Evolutionary conservation across 2,113 vertebrate genomes (phyloP).

Genomic region (Sigmodon hispidus): DNA sequence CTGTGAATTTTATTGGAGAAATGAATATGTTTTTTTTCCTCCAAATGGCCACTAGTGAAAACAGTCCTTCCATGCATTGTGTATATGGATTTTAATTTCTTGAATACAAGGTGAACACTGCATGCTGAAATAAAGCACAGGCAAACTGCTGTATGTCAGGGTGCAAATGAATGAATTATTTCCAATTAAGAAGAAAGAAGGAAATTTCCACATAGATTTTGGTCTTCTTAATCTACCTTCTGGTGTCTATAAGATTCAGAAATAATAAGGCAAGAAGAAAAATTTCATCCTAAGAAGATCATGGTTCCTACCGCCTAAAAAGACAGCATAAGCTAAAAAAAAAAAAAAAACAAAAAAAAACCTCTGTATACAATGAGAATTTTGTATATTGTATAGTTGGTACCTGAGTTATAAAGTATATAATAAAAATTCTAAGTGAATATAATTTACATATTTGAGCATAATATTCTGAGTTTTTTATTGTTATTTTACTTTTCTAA

Average conservation of each 20-base stretch:
- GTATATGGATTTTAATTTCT: background rate
- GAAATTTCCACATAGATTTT: background rate
- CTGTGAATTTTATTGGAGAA: slow-evolving; percentile 2
- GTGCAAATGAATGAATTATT: background rate
- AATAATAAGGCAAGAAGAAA: background rate
- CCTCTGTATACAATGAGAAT: background rate
- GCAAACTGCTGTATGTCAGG: background rate
- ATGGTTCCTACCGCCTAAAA: background rate
- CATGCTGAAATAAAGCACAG: background rate
- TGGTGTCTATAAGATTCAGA: background rate
- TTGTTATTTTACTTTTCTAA: background rate
- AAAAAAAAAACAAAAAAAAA: background rate
- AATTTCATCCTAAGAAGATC: background rate
- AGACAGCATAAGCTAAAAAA: background rate
- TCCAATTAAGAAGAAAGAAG: background rate
- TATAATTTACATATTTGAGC: background rate
- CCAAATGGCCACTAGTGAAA: background rate
- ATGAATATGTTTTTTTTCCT: slow-evolving; percentile 30
- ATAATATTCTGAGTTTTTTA: background rate
- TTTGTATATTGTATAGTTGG: background rate
- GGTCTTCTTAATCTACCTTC: background rate
- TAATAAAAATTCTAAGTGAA: background rate
- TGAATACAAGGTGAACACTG: background rate
- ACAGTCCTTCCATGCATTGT: background rate
- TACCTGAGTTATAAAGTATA: background rate